A percentile compares a stretch with the other conserved stretches of the same genome.
Evolutionary conservation across 2,797 vertebrate genomes (phyloP).

Genomic region (Girardinus metallicus): DNA sequence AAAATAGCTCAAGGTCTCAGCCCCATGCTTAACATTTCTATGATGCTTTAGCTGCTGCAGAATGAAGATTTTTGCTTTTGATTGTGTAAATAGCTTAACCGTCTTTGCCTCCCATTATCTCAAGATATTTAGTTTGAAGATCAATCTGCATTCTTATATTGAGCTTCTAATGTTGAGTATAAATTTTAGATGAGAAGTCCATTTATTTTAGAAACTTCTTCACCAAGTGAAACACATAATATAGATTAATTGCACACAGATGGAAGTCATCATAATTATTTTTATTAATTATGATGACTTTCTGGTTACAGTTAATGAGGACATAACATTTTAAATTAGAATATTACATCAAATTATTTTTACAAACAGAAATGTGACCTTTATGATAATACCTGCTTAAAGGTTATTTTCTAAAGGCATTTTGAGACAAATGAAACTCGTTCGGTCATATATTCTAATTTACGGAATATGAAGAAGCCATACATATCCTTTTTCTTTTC

Average conservation of each 20-base stretch:
- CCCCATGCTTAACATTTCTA: not conserved
- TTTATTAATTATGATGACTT: too few species aligned
- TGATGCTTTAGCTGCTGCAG: slow-evolving; percentile 3
- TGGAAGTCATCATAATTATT: too few species aligned
- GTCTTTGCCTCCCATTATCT: slow-evolving; percentile 28
- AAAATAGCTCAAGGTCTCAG: slow-evolving; percentile 41
- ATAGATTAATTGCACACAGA: not conserved
- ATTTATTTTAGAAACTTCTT: not conserved
- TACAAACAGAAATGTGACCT: too few species aligned
- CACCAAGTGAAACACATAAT: not conserved
- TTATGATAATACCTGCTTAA: too few species aligned
- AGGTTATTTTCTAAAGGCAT: too few species aligned
- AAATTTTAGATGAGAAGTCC: not conserved
- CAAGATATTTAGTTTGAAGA: slow-evolving; percentile 20
- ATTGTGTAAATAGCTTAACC: not conserved
- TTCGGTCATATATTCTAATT: too few species aligned
- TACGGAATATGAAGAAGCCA: too few species aligned
- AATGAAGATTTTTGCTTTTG: slow-evolving; percentile 39
- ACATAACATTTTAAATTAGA: too few species aligned
- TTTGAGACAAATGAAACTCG: too few species aligned
- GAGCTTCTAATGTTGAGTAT: not conserved
- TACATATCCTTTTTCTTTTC: too few species aligned
- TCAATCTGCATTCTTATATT: not conserved
- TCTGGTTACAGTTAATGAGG: too few species aligned
- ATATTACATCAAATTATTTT: too few species aligned